Base-by-base conservation (phyloP, 2,797 vertebrate genomes). In the Coluber constrictor region DNA sequence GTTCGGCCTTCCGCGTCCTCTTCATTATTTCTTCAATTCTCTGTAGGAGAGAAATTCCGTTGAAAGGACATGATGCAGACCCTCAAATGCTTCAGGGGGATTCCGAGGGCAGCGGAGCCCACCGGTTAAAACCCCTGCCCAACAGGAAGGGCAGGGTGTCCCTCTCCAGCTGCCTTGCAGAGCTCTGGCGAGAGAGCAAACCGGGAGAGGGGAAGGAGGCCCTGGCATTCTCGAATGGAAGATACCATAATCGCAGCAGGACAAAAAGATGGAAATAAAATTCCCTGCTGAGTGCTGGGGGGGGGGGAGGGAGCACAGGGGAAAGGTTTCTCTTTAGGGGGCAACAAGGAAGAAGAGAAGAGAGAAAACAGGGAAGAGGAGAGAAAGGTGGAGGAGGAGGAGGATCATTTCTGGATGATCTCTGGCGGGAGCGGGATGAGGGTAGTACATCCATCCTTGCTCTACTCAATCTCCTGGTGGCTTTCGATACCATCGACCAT, bases 21-120 rank as follows among this genome's bases (percentile, higher is more conserved):
- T 98, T 99, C 99, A 99, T 99, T 95, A 99, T 99, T 98, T 99
- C 99, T 94, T 99, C 98, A 66, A 99, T 99, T 98, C 99, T 98
- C 99, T 99, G 96, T 91, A 92, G 3, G 91, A 74, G 15, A 90
- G 56, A 18, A 60, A 61, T 4, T 4, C 27, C 9, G 20, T 70
- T 93, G 11, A 54, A 25, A 8, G 5, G 54, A 55, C 11, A 63
- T 3, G 54, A 59, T 13, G 56, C 23, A 37, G 43, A 55, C 25
- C 32, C n/a, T 25, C 11, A 9, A 54, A 23, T 2, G n/a, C 57
- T 12, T 18, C 7, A 1, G 7, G 43, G 54, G 55, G 74, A 11
- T 79, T 79, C 37, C 1, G 3, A 43, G 8, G 37, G 8, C 18
- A 43, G 20, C 9, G 0, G 37, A 23, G 9, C 18, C 74, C 18